Evolutionary conservation across 2,797 vertebrate species (phyloP).

Genomic region (Bovichtus diacanthus): DNA sequence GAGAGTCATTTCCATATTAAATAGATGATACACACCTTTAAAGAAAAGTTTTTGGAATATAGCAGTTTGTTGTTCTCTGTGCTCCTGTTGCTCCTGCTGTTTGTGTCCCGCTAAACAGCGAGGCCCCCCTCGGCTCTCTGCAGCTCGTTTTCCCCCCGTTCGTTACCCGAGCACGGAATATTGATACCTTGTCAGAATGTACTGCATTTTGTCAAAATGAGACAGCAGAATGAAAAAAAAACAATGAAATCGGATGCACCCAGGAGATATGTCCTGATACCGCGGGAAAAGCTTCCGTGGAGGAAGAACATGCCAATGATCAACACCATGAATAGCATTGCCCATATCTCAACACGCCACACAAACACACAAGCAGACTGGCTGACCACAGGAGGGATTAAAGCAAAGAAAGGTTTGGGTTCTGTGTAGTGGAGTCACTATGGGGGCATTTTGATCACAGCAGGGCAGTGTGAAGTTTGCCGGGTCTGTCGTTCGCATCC

Average conservation of each 20-base stretch:
- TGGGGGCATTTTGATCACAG: conserved; percentile 23
- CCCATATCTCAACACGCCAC: not conserved
- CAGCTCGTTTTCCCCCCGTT: conserved; percentile 55
- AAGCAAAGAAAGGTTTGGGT: conserved; percentile 35
- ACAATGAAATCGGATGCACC: conserved; percentile 32
- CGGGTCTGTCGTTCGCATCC: not conserved
- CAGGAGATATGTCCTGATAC: conserved; percentile 41
- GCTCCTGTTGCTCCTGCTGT: conserved; percentile 26
- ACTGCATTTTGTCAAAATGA: conserved; percentile 58
- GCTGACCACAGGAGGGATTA: conserved; percentile 22
- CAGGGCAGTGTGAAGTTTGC: not conserved
- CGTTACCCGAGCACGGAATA: conserved; percentile 40
- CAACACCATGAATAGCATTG: conserved; percentile 12
- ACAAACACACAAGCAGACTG: not conserved
- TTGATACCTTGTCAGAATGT: conserved; percentile 59
- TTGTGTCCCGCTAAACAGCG: conserved; percentile 24
- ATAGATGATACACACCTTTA: not conserved
- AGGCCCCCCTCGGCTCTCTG: conserved; percentile 36
- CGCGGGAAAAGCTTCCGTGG: conserved; percentile 14
- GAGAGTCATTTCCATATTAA: conserved; percentile 23
- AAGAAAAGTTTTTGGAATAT: not conserved
- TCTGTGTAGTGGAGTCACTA: conserved; percentile 16
- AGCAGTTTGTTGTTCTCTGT: conserved; percentile 18
- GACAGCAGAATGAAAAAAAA: conserved; percentile 10
- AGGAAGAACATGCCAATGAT: conserved; percentile 54